Base-by-base conservation (phyloP, 2,888 invertebrate species). In the Sepioteuthis lessoniana region DNA sequence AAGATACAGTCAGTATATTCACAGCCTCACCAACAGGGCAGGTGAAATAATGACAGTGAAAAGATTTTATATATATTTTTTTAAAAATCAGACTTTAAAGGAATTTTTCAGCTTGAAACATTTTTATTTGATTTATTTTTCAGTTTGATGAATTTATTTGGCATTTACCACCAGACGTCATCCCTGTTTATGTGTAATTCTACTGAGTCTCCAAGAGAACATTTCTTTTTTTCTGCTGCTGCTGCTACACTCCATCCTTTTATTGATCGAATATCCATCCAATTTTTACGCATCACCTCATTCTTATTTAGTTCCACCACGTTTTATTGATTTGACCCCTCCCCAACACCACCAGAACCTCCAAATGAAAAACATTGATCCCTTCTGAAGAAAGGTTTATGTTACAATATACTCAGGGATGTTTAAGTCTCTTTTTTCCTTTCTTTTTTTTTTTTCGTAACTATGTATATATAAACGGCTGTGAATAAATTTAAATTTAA, bases 101-200 rank as follows among this genome's bases (percentile, higher is more conserved):
- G 50, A 19, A 19, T 50, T 50, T 50, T 50, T 50, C 50, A 16
- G 50, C 16, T 50, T 50, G 21, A 50, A 50, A 16, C 16, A n/a
- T 35, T n/a, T n/a, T n/a, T 90, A 19, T 90, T n/a, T 94, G 31
- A 35, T 93, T 94, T 93, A 90, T 94, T 25, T 95, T 95, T 92
- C 95, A 96, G 96, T 96, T 96, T 96, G 96, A 96, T 94, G 94
- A 94, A 93, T 95, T 95, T 95, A 95, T 95, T 35, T 96, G 96
- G 96, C 95, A 96, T 94, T 95, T 96, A 28, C 96, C 94, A 35
- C 94, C 95, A 31, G 96, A 95, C 94, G 95, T 94, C 38, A 94
- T 95, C 60, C 94, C 95, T 76, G 95, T 95, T 90, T 95, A 96
- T 93, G 95, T 96, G n/a, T 96, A 94, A 95, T 95, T 96, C 37